phyloP scores from a whole-genome alignment of 1,140 invertebrate genomes.

The Micrasema longulum region DNA sequence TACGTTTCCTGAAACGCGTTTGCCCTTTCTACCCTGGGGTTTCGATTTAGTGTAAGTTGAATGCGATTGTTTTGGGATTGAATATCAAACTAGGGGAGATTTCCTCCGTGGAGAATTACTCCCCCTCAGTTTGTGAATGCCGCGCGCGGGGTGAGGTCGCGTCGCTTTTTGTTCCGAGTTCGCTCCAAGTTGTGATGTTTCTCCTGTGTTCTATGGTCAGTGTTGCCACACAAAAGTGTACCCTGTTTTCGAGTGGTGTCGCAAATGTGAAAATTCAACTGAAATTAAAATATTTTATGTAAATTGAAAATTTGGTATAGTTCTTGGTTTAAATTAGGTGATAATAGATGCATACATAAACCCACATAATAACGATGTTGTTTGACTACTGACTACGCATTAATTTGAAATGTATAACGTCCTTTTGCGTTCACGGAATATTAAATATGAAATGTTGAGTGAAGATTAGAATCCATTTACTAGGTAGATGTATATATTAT shows the following conservation, averaged over 20 bases:
- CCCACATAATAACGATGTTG: background rate
- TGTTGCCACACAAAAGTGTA: conserved; percentile 36
- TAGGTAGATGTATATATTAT: too few relatives aligned
- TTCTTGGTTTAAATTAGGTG: too few relatives aligned
- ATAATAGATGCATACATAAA: too few relatives aligned
- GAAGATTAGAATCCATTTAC: too few relatives aligned
- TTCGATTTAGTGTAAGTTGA: conserved; percentile 1
- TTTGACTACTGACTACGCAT: background rate
- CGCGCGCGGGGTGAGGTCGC: conserved; percentile 26
- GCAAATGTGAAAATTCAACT: conserved; percentile 4
- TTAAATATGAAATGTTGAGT: too few relatives aligned
- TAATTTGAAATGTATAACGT: background rate
- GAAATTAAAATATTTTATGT: too few relatives aligned
- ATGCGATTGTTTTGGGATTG: background rate
- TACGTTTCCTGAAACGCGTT: background rate
- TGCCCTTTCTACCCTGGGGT: background rate
- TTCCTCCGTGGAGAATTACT: conserved; percentile 14
- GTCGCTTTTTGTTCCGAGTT: conserved; percentile 17
- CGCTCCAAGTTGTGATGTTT: conserved; percentile 32
- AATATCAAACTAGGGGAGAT: conserved; percentile 34
- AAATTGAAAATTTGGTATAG: too few relatives aligned
- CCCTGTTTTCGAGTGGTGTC: conserved; percentile 22
- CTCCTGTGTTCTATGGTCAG: conserved; percentile 42
- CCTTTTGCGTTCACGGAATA: background rate
- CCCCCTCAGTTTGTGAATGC: conserved; percentile 32